These are phyloP conservation scores for Ophthalmolycus amberensis DNA, from an alignment of 2,113 vertebrate genomes.

Conservation along the genomic window DNA sequence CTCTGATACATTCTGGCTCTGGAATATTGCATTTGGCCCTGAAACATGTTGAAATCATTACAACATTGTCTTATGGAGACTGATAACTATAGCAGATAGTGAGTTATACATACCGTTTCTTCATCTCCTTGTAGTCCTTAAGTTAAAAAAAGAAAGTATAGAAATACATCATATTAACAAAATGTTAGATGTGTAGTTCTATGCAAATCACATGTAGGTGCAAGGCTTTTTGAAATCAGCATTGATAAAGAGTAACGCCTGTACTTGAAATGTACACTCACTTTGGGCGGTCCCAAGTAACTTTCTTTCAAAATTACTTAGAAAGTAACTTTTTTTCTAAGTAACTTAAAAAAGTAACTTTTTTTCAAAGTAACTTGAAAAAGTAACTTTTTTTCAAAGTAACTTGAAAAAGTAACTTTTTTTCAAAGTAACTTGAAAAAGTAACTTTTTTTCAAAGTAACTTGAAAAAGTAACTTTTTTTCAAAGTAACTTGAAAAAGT, in stretches of 20 bases:
- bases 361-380: no score
- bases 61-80: not conserved
- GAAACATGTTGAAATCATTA: slow-evolving; percentile 31
- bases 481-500: no score
- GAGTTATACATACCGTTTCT: slow-evolving; percentile 59
- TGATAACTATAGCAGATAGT: not conserved
- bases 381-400: no score
- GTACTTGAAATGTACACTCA: not conserved
- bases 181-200: no score
- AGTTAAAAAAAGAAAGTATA: not conserved
- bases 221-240: not conserved
- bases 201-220: not conserved
- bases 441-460: no score
- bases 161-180: not conserved
- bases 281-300: no score
- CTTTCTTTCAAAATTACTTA: no score
- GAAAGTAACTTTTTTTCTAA: no score
- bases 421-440: no score
- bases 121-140: slow-evolving; percentile 76
- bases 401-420: no score
- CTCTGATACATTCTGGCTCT: slow-evolving; percentile 68
- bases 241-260: not conserved
- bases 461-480: no score
- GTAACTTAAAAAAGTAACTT: no score
- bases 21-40: slow-evolving; percentile 59